Evolutionary conservation across 2,888 invertebrate genomes (phyloP), one percentile per base, ranked within the genome.

Genomic region (Pheosia gnoma): DNA sequence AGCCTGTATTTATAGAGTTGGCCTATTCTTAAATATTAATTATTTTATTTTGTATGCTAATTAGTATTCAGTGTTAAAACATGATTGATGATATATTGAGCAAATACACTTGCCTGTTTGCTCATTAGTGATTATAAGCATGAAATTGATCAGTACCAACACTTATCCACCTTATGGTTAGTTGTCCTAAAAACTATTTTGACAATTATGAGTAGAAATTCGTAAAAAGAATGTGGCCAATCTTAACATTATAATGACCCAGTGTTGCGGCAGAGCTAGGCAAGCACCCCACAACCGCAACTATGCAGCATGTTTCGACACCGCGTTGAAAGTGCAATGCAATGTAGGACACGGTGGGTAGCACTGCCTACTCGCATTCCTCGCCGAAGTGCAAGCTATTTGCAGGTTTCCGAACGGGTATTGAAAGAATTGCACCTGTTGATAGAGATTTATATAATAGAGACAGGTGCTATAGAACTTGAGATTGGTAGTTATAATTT

Each of bases 261-360:
- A 61, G 71, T 73, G 67, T 82, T 78, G 80, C 75, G 76, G 79
- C 68, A 11, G 45, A 49, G 59, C 56, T 62, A 65, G 58, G 71
- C 64, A 72, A 2, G 25, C 25, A 25, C 25, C 25, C 67, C 66
- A 62, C 61, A 70, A 81, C 78, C 80, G 70, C 82, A 78, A 69
- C 64, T 60, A 63, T 70, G 70, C 71, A 70, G 67, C 68, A 63
- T 65, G 71, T 86, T 83, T 81, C 85, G 71, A 84, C 86, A 86
- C 76, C 75, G 75, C 77, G 73, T 81, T 74, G 74, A 80, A 81
- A 81, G 80, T 82, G 79, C 82, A 81, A 59, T 63, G 58, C 72
- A 59, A 80, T 79, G 79, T 80, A 75, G 78, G 71, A 70, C 81
- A 77, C 66, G 53, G 53, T 37, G 8, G 59, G 59, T 66, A 72